Conservation (phyloP, 2,113 vertebrate genomes). For the Hyperopisus bebe region DNA sequence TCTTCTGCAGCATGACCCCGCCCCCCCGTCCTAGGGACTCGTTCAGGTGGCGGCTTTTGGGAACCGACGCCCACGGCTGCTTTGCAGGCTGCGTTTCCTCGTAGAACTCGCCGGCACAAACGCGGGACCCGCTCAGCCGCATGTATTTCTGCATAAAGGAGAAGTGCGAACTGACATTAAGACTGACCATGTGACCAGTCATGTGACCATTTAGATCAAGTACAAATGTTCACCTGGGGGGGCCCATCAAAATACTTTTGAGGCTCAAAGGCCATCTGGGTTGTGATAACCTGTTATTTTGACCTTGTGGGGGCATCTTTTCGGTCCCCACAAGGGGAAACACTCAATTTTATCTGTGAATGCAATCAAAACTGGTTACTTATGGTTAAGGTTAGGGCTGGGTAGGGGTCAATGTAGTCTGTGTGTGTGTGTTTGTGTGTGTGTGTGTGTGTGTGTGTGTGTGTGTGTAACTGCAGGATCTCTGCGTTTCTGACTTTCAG, state of each 20-base stretch:
- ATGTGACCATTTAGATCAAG: background rate
- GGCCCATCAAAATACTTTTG: background rate
- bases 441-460: background rate
- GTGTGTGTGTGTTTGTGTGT: too few species aligned
- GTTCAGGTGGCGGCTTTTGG: background rate
- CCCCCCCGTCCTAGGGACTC: background rate
- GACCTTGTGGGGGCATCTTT: background rate
- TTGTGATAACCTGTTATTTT: background rate
- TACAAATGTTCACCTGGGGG: background rate
- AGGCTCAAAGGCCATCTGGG: background rate
- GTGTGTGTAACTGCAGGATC: background rate
- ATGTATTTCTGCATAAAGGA: background rate
- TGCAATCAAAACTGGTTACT: background rate
- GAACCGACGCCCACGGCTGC: background rate
- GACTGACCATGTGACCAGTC: background rate
- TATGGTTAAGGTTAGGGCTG: background rate
- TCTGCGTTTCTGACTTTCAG: conserved; percentile 46
- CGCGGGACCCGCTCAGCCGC: background rate
- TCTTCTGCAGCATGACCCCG: background rate
- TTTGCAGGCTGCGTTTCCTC: too few species aligned
- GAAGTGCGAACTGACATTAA: background rate
- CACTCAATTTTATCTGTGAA: background rate
- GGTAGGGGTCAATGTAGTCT: background rate
- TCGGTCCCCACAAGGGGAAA: background rate
- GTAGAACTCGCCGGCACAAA: background rate